Evolutionary conservation across 2,888 invertebrate species (phyloP).

Genomic region (Bruchidius siliquastri): DNA sequence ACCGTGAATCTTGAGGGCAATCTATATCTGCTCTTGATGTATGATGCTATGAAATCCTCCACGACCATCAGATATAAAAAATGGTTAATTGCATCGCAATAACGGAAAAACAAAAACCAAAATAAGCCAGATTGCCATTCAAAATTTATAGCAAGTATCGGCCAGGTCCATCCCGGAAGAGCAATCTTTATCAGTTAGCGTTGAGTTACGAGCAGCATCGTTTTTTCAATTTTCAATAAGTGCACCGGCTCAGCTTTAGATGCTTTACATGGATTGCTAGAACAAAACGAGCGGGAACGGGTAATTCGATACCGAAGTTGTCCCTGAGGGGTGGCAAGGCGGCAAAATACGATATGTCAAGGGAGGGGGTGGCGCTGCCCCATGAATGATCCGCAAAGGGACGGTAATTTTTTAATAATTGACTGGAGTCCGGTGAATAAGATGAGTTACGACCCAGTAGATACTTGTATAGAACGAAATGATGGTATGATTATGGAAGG

Average conservation of each 20-base stretch:
- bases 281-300: slow-evolving; percentile 45
- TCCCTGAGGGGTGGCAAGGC: slow-evolving; percentile 40
- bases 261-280: slow-evolving; percentile 46
- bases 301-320: slow-evolving; percentile 50
- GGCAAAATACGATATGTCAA: slow-evolving; percentile 47
- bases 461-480: background rate
- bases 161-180: background rate
- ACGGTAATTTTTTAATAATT: slow-evolving; percentile 54
- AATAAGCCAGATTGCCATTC: background rate
- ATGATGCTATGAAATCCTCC: too few species aligned
- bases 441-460: slow-evolving; percentile 45
- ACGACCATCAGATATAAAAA: too few species aligned
- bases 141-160: background rate
- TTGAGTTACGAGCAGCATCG: slow-evolving; percentile 43
- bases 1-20: too few species aligned
- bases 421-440: slow-evolving; percentile 50
- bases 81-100: too few species aligned
- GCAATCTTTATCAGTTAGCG: slow-evolving; percentile 23
- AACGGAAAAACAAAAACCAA: background rate
- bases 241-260: slow-evolving; percentile 36
- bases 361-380: slow-evolving; percentile 39
- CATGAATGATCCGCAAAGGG: slow-evolving; percentile 49
- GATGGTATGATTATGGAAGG: background rate
- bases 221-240: slow-evolving; percentile 50
- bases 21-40: too few species aligned